Conservation (phyloP, 2,888 invertebrate species). For the Druceiella hillmani region DNA sequence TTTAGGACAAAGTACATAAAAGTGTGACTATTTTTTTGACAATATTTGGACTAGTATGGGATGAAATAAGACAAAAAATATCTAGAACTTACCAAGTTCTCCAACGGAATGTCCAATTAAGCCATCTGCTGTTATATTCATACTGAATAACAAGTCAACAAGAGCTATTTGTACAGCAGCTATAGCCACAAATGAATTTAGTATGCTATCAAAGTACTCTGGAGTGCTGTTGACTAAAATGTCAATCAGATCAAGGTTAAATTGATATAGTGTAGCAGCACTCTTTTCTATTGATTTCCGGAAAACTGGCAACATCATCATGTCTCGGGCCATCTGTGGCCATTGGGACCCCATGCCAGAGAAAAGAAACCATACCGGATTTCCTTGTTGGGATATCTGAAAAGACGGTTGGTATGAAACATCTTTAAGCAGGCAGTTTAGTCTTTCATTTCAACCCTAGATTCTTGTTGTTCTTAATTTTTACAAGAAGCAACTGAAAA, state of each 20-base stretch:
- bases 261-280: constrained; percentile 62
- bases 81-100: constrained; percentile 60
- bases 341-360: constrained; percentile 93
- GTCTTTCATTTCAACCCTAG: no score
- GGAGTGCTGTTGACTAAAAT: constrained; percentile 65
- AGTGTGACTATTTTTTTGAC: no score
- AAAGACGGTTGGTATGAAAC: no score
- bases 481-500: no score
- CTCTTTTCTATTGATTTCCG: constrained; percentile 64
- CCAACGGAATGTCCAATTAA: constrained; percentile 87
- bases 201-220: constrained; percentile 65
- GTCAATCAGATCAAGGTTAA: constrained; percentile 68
- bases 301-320: constrained; percentile 73
- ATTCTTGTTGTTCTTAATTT: no score
- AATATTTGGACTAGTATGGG: no score
- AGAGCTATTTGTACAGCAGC: constrained; percentile 85
- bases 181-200: constrained; percentile 80
- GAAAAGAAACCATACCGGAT: constrained; percentile 82
- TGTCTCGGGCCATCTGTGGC: constrained; percentile 79
- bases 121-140: constrained; percentile 75
- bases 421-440: no score
- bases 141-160: constrained; percentile 64
- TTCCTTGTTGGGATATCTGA: no score
- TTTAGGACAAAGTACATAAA: no score
- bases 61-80: no score